Conservation (phyloP, 2,797 vertebrate species). For the Odontamblyopus lacepedii region DNA sequence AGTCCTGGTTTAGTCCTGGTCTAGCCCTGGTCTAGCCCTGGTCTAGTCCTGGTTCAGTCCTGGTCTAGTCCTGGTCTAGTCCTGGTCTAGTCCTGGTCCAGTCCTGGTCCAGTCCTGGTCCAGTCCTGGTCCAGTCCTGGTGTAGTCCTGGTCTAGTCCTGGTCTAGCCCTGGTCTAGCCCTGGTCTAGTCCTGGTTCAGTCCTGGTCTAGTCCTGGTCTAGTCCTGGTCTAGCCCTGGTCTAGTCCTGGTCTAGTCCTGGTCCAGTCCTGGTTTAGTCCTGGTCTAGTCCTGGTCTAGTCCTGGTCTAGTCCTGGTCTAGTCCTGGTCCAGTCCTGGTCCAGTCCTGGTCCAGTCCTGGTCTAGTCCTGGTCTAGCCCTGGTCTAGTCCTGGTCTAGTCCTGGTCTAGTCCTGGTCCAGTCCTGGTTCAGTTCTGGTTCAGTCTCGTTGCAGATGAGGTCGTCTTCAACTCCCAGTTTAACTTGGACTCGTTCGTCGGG, state of each 20-base stretch:
- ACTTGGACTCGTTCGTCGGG: constrained; percentile 92
- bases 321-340: neutral
- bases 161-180: neutral
- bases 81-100: constrained; percentile 9
- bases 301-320: neutral
- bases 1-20: neutral
- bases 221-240: constrained; percentile 80
- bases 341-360: neutral
- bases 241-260: neutral
- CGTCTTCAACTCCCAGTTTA: constrained; percentile 92
- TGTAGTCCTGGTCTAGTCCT: constrained; percentile 62
- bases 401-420: neutral
- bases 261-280: neutral
- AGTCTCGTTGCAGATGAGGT: constrained; percentile 91
- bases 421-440: neutral
- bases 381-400: constrained; percentile 8
- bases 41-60: neutral
- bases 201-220: neutral
- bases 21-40: neutral
- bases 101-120: neutral
- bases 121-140: neutral
- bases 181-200: constrained; percentile 7
- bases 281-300: constrained; percentile 8
- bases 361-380: neutral
- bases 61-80: neutral